Base-by-base conservation (phyloP, 2,797 vertebrate species). In the Hydrocynus forskahlii region DNA sequence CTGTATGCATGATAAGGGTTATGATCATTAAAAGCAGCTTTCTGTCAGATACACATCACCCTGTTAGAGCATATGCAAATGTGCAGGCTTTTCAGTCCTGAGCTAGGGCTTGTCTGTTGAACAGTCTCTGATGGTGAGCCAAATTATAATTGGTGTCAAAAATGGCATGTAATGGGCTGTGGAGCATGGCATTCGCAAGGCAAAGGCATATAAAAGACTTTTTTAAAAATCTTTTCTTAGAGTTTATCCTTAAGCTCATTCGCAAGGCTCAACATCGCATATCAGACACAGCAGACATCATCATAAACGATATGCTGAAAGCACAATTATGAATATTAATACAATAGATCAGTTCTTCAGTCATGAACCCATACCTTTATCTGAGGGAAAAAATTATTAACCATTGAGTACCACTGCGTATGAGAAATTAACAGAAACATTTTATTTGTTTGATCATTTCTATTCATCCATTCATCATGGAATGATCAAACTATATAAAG, bases 51-150 rank as follows among this genome's bases (percentile, higher is more conserved):
- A 19, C 62, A 69, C n/a, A 40, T 55, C 66, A 59, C 40, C 54
- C 40, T 80, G n/a, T 71, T 70, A 66, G 55, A 83, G 79, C 79
- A 77, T 72, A 81, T 59, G 83, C 75, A 73, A 86, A 84, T 77
- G 68, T 74, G 70, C 62, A 74, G 55, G 52, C 63, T 66, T 62
- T 29, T 69, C 64, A 62, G 69, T 74, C 59, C 75, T 80, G 80
- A 75, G 64, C 80, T 70, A 45, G 60, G 75, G 76, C 79, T 54
- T 76, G 57, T 81, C 62, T 52, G 74, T 55, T 48, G 17, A 79
- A 82, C 67, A 62, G 67, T 25, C 48, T 60, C 67, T 76, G 70
- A 80, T 68, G 63, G 64, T 38, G 23, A 63, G 77, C 63, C 77
- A 72, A 73, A 67, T 75, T 52, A 45, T 72, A 78, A 84, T 75